phyloP scores from a whole-genome alignment of 2,888 invertebrate genomes.

The Amphipyra berbera region DNA sequence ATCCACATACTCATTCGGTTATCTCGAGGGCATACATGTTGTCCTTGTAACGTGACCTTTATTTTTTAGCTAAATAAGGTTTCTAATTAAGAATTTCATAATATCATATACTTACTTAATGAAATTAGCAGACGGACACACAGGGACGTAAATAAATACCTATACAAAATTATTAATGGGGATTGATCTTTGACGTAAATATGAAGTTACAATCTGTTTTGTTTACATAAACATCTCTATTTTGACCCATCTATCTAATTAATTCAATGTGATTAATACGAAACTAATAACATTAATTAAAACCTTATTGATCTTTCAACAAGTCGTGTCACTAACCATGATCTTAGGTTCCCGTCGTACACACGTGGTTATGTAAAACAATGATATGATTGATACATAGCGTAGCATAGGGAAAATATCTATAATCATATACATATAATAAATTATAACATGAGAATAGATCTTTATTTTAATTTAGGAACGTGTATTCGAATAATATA shows the following conservation, averaged over 20 bases:
- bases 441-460: background rate
- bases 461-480: background rate
- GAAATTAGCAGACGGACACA: conserved; percentile 5
- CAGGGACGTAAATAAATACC: background rate
- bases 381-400: conserved; percentile 38
- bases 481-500: background rate
- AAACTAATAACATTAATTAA: conserved; percentile 47
- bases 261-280: conserved; percentile 43
- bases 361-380: conserved; percentile 25
- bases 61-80: conserved; percentile 5
- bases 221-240: conserved; percentile 37
- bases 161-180: conserved; percentile 18
- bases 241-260: conserved; percentile 36
- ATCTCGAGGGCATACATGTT: conserved; percentile 32
- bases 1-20: conserved; percentile 26
- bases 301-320: conserved; percentile 40
- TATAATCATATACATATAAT: background rate
- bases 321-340: conserved; percentile 41
- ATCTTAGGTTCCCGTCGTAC: conserved; percentile 29
- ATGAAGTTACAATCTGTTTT: conserved; percentile 20
- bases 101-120: background rate
- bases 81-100: background rate
- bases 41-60: conserved; percentile 14
- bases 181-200: conserved; percentile 20
- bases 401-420: conserved; percentile 9